phyloP scores from a whole-genome alignment of 2,113 vertebrate genomes.

The Suncus etruscus region DNA sequence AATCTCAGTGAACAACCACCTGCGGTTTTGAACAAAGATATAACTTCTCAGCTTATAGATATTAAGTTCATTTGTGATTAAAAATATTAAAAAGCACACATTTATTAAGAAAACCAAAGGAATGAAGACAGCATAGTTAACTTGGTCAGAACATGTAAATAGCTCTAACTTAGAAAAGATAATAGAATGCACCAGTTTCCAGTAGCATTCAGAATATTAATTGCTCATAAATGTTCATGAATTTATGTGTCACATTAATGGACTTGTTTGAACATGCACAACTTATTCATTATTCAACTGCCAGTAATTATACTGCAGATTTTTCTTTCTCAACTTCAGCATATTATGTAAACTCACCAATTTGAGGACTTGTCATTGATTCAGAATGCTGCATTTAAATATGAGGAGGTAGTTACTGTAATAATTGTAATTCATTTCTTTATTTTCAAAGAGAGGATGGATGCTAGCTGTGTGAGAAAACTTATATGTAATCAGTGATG shows the following conservation, averaged over 20 bases:
- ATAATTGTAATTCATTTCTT: slow-evolving; percentile 69
- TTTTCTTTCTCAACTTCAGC: slow-evolving; percentile 61
- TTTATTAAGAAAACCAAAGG: slow-evolving; percentile 46
- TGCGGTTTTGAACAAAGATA: background rate
- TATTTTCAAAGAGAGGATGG: slow-evolving; percentile 56
- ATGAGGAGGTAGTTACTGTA: slow-evolving; percentile 53
- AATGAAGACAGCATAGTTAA: slow-evolving; percentile 3
- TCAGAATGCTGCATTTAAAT: slow-evolving; percentile 67
- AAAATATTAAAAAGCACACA: slow-evolving; percentile 24
- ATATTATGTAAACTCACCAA: slow-evolving; percentile 68
- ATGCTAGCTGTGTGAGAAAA: slow-evolving; percentile 22
- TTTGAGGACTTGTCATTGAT: slow-evolving; percentile 58
- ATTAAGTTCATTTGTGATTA: background rate
- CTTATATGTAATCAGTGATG: slow-evolving; percentile 40
- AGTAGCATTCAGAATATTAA: slow-evolving; percentile 68
- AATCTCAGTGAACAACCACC: background rate
- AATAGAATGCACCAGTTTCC: background rate
- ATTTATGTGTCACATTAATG: slow-evolving; percentile 70
- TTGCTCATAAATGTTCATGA: slow-evolving; percentile 75
- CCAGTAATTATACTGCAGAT: slow-evolving; percentile 64
- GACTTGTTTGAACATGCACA: slow-evolving; percentile 65
- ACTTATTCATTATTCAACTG: slow-evolving; percentile 73
- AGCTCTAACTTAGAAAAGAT: background rate
- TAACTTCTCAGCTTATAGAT: background rate
- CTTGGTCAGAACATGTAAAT: slow-evolving; percentile 19